phyloP scores from a whole-genome alignment of 2,113 vertebrate species.

The Campylomormyrus numenius region DNA sequence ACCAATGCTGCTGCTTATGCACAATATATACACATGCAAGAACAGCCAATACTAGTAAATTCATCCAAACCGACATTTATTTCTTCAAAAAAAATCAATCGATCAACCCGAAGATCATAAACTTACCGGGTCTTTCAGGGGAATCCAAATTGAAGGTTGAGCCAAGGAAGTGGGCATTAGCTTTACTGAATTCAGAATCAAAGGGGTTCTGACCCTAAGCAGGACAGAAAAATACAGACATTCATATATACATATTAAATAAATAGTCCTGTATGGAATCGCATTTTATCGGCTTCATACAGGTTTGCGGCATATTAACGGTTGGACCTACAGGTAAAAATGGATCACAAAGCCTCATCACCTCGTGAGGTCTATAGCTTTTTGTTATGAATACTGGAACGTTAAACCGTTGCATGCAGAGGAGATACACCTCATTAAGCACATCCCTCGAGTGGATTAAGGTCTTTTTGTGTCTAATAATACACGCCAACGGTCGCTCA shows the following conservation, averaged over 20 bases:
- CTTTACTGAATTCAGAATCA: conserved; percentile 73
- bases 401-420: background rate
- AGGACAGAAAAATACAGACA: background rate
- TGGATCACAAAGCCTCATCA: background rate
- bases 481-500: background rate
- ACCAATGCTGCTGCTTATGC: background rate
- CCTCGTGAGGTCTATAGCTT: background rate
- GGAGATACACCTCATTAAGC: background rate
- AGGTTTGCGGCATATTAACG: background rate
- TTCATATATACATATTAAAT: background rate
- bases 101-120: background rate
- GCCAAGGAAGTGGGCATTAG: conserved; percentile 70
- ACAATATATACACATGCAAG: background rate
- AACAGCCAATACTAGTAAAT: background rate
- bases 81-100: background rate
- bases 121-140: conserved; percentile 76
- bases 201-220: conserved; percentile 88
- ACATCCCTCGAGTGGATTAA: background rate
- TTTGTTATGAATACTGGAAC: background rate
- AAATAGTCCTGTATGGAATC: background rate
- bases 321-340: background rate
- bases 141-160: conserved; percentile 80
- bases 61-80: background rate
- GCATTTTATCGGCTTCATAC: background rate
- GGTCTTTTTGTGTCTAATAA: background rate